Evolutionary conservation across 35 echinoderm and acorn worm species (phyloP).

Genomic region (Apostichopus parvimensis): DNA sequence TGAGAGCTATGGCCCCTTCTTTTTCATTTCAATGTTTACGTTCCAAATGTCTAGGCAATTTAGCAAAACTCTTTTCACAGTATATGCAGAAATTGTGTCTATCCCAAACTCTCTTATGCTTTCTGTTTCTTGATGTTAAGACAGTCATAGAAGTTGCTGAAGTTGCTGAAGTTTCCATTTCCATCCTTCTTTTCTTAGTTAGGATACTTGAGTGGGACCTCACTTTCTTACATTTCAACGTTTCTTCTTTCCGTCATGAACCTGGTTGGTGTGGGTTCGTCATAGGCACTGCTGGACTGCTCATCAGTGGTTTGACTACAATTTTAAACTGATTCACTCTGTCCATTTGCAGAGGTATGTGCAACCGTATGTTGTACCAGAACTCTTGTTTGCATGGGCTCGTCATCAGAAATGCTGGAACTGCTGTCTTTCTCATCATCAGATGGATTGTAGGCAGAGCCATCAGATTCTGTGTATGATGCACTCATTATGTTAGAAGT

Average conservation of each 20-base stretch:
- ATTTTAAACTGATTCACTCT: not conserved
- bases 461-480: not conserved
- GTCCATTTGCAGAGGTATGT: not conserved
- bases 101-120: constrained; percentile 37
- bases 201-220: not conserved
- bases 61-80: constrained; percentile 30
- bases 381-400: not conserved
- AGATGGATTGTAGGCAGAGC: not conserved
- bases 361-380: not conserved
- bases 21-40: constrained; percentile 34
- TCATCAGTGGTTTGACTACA: not conserved
- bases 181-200: not conserved
- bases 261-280: no score
- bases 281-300: not conserved
- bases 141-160: constrained; percentile 3
- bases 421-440: not conserved
- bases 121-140: constrained; percentile 9
- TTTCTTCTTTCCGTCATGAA: not conserved
- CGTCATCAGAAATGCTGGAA: not conserved
- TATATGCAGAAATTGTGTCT: constrained; percentile 36
- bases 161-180: not conserved
- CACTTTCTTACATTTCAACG: not conserved
- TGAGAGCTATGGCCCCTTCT: constrained; percentile 8
- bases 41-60: constrained; percentile 47
- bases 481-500: not conserved